Conservation (phyloP, 2,797 vertebrate species). For the Cyprinella venusta region DNA sequence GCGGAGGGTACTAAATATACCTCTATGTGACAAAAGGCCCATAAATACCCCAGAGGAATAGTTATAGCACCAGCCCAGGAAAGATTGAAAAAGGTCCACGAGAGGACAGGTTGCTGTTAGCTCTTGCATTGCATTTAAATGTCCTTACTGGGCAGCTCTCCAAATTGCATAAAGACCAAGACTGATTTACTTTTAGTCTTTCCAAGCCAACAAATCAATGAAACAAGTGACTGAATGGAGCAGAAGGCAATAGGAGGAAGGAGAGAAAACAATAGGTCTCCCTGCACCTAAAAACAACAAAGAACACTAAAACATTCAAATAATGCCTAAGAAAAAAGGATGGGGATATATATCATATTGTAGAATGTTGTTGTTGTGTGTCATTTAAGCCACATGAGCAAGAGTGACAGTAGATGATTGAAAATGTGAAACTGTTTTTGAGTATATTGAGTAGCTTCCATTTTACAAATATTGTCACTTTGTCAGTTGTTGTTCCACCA, state of each 20-base stretch:
- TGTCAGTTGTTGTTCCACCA: neutral
- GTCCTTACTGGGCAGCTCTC: conserved; percentile 39
- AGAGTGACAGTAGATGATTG: neutral
- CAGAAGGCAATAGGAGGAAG: neutral
- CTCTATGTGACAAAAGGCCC: conserved; percentile 21
- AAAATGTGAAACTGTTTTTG: neutral
- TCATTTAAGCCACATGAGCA: neutral
- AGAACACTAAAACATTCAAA: neutral
- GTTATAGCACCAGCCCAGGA: conserved; percentile 2
- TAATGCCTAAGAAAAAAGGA: neutral
- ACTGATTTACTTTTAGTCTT: conserved; percentile 42
- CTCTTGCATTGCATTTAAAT: conserved; percentile 1
- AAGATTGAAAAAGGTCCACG: conserved; percentile 26
- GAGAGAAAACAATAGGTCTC: neutral
- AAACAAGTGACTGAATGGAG: conserved; percentile 15
- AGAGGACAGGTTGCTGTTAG: conserved; percentile 30
- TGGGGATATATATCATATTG: neutral
- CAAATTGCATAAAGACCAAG: conserved; percentile 28
- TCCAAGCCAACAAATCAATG: conserved; percentile 36
- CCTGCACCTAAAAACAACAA: neutral
- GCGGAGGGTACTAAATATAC: conserved; percentile 32
- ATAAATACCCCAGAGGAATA: conserved; percentile 38
- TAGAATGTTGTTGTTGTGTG: neutral
- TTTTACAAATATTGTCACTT: neutral
- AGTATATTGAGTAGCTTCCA: neutral